These are phyloP conservation scores for Erebia aethiops DNA, from an alignment of 2,888 invertebrate species.

Conservation along the genomic window DNA sequence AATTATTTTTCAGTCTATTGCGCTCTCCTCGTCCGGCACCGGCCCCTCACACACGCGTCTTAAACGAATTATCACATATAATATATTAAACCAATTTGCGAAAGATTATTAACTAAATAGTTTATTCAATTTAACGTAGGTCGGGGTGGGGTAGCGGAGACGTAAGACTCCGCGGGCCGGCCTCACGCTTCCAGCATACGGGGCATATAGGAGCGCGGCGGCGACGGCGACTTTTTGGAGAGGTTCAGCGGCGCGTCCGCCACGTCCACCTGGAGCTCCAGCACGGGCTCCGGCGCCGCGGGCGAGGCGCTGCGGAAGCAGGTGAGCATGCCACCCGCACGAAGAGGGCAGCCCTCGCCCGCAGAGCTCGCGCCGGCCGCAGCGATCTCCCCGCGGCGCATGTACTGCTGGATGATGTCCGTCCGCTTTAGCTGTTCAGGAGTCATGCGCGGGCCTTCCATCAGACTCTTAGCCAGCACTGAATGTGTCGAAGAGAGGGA, in stretches of 20 bases:
- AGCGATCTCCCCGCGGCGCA: slow-evolving; percentile 89
- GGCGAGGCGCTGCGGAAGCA: slow-evolving; percentile 71
- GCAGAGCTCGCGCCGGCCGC: slow-evolving; percentile 74
- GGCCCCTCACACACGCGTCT: slow-evolving; percentile 81
- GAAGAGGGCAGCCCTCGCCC: slow-evolving; percentile 70
- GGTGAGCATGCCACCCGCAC: slow-evolving; percentile 60
- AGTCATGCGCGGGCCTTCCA: slow-evolving; percentile 97
- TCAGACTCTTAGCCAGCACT: slow-evolving; percentile 93
- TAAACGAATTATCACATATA: slow-evolving; percentile 86
- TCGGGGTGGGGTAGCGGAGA: slow-evolving; percentile 81
- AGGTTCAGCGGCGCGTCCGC: slow-evolving; percentile 94
- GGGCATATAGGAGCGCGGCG: slow-evolving; percentile 83
- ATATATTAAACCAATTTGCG: slow-evolving; percentile 86
- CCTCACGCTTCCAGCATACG: slow-evolving; percentile 86
- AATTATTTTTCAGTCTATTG: slow-evolving; percentile 84
- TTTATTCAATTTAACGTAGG: slow-evolving; percentile 80
- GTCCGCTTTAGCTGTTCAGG: slow-evolving; percentile 96
- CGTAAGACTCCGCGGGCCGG: slow-evolving; percentile 76
- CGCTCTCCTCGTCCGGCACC: slow-evolving; percentile 82
- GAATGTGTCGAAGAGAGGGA: slow-evolving; percentile 93
- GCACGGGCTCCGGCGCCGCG: slow-evolving; percentile 74
- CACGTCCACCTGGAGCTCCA: slow-evolving; percentile 88
- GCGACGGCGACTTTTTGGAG: slow-evolving; percentile 91
- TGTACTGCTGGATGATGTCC: slow-evolving; percentile 95
- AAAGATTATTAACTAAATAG: slow-evolving; percentile 78